Percentiles rank a stretch among this genome's conserved stretches.
phyloP scores from a whole-genome alignment of 2,113 vertebrate genomes.

The Sciurus niger region DNA sequence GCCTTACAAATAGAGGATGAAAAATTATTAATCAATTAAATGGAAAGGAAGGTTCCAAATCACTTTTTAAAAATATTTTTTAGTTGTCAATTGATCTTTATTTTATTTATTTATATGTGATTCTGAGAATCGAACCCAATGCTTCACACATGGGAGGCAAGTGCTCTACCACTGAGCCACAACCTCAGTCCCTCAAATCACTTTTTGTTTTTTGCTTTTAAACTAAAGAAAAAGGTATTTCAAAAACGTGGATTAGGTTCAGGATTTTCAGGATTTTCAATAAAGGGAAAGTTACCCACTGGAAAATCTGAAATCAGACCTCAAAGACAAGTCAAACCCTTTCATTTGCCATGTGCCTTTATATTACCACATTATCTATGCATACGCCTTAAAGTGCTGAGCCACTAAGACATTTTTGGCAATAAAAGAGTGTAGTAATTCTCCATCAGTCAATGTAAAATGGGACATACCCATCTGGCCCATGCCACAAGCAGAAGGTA shows the following conservation, averaged over 20 bases:
- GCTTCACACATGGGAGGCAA: too few relatives aligned
- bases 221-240: neutral
- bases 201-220: conserved; percentile 31
- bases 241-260: conserved; percentile 47
- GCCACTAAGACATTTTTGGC: conserved; percentile 57
- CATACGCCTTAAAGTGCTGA: conserved; percentile 66
- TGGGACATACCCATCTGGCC: conserved; percentile 63
- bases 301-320: conserved; percentile 73
- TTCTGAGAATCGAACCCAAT: too few relatives aligned
- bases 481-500: conserved; percentile 42
- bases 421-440: conserved; percentile 60
- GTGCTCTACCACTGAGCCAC: too few relatives aligned
- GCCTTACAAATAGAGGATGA: conserved; percentile 6
- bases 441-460: conserved; percentile 58
- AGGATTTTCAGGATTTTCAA: conserved; percentile 75
- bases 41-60: neutral
- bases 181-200: neutral
- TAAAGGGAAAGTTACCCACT: conserved; percentile 47
- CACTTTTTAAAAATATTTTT: neutral
- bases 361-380: conserved; percentile 77
- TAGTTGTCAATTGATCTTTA: too few relatives aligned
- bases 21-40: conserved; percentile 58
- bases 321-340: conserved; percentile 68
- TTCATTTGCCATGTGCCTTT: conserved; percentile 72
- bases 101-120: too few relatives aligned